Evolutionary conservation across 2,797 vertebrate genomes (phyloP).

Genomic region (Gephyroberyx darwinii): DNA sequence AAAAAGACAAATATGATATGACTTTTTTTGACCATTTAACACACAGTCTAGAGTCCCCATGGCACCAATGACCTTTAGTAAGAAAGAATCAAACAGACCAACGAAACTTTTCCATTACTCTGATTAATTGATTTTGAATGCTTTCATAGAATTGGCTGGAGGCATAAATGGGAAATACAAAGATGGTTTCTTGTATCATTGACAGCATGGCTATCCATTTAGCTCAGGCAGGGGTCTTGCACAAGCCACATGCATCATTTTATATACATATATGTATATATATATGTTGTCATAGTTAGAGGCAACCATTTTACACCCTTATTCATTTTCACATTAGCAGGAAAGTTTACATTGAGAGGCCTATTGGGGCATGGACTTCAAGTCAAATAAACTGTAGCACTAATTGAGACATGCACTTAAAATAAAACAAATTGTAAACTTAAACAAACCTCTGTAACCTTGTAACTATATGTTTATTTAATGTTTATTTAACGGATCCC

Average conservation of each 20-base stretch:
- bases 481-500: background rate
- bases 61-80: conserved; percentile 46
- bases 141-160: conserved; percentile 63
- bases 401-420: background rate
- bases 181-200: conserved; percentile 33
- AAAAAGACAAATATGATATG: conserved; percentile 8
- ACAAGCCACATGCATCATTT: conserved; percentile 9
- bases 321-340: too few relatives aligned
- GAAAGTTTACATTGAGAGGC: too few relatives aligned
- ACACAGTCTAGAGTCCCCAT: conserved; percentile 17
- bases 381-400: too few relatives aligned
- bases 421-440: background rate
- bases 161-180: conserved; percentile 47
- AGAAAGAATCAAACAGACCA: conserved; percentile 58
- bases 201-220: conserved; percentile 22
- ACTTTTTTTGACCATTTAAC: conserved; percentile 20
- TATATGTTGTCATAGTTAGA: too few relatives aligned
- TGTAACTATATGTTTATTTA: background rate
- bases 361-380: too few relatives aligned
- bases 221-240: background rate
- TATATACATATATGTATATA: background rate
- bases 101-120: conserved; percentile 64
- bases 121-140: conserved; percentile 72
- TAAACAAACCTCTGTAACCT: background rate
- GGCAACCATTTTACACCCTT: too few relatives aligned